Evolutionary conservation across 2,888 invertebrate species (phyloP).

Genomic region (Rhamnusium bicolor): DNA sequence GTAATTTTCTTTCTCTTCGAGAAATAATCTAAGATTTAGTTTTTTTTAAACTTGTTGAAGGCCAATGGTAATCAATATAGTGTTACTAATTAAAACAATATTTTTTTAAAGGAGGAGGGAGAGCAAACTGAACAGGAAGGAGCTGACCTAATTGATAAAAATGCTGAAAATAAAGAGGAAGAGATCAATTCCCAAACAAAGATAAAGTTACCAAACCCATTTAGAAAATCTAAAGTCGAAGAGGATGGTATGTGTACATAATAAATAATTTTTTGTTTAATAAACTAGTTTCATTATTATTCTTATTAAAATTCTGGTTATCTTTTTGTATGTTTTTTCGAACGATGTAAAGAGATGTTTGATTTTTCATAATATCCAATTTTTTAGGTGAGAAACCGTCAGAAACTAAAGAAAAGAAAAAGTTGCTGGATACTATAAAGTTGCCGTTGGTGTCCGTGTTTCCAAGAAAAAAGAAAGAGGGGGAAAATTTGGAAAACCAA

Average conservation of each 20-base stretch:
- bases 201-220: conserved; percentile 74
- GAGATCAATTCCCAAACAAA: conserved; percentile 65
- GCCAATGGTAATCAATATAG: too few species aligned
- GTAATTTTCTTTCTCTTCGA: too few species aligned
- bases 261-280: too few species aligned
- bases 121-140: conserved; percentile 70
- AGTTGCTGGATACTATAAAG: conserved; percentile 76
- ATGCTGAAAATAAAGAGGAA: conserved; percentile 62
- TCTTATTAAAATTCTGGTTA: too few species aligned
- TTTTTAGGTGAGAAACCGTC: conserved; percentile 58
- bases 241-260: conserved; percentile 46
- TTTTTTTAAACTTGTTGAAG: too few species aligned
- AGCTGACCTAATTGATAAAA: conserved; percentile 66
- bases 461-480: conserved; percentile 70
- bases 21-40: too few species aligned
- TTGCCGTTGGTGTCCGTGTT: conserved; percentile 76
- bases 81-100: too few species aligned
- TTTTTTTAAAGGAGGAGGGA: conserved; percentile 67
- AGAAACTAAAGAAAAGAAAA: conserved; percentile 69
- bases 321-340: too few species aligned
- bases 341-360: too few species aligned
- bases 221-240: conserved; percentile 72
- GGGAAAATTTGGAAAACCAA: conserved; percentile 66
- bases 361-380: conserved; percentile 4
- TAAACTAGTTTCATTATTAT: too few species aligned